A percentile compares a stretch with the other conserved stretches of the same genome.
phyloP scores from a whole-genome alignment of 2,888 invertebrate species.

The Opisthograptis luteolata region DNA sequence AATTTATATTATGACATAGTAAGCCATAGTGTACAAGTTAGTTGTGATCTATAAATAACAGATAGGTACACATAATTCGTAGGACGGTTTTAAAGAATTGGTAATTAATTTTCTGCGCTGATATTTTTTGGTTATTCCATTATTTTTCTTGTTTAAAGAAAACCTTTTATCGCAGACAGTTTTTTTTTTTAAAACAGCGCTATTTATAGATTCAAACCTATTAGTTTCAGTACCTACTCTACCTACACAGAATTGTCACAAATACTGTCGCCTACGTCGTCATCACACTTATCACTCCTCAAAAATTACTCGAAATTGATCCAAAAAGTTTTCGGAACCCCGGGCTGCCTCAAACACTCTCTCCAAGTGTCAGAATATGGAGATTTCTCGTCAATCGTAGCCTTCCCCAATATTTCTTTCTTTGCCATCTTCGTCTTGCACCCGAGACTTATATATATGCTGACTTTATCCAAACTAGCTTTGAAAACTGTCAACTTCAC shows the following conservation, averaged over 20 bases:
- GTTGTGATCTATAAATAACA: no score
- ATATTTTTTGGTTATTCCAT: no score
- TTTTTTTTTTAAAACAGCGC: background rate
- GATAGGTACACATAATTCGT: no score
- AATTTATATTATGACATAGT: no score
- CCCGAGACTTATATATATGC: constrained; percentile 86
- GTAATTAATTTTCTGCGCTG: no score
- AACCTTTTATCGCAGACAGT: no score
- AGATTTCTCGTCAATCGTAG: constrained; percentile 86
- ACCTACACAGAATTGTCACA: background rate
- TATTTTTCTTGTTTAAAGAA: no score
- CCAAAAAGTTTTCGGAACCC: constrained; percentile 84
- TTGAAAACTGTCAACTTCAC: constrained; percentile 86
- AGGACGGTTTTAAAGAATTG: no score
- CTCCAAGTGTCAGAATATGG: constrained; percentile 85
- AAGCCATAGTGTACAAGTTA: no score
- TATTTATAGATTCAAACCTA: background rate
- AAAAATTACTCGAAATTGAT: constrained; percentile 80
- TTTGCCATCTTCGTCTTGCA: constrained; percentile 88
- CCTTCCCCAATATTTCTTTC: constrained; percentile 87
- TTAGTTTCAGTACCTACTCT: background rate
- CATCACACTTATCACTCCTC: background rate
- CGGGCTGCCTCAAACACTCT: constrained; percentile 83
- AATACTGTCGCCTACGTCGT: background rate
- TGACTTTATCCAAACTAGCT: constrained; percentile 85